Evolutionary conservation across 2,888 invertebrate species (phyloP).

Genomic region (Pterostichus niger): DNA sequence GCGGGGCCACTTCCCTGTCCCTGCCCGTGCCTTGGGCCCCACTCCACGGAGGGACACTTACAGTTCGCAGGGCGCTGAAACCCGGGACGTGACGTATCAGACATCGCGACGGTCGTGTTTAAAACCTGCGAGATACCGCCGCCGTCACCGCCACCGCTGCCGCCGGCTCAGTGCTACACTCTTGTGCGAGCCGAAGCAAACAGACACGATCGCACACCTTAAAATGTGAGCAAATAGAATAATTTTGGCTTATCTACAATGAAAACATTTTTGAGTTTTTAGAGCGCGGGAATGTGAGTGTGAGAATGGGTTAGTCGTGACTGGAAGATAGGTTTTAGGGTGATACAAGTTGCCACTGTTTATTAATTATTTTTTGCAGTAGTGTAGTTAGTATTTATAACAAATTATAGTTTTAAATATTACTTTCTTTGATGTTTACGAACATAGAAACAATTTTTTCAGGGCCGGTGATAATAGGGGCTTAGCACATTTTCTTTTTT

Average conservation of each 20-base stretch:
- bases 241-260: constrained; percentile 58
- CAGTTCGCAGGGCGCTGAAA: constrained; percentile 24
- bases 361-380: background rate
- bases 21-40: background rate
- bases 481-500: no score
- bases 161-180: background rate
- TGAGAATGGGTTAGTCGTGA: constrained; percentile 8
- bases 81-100: constrained; percentile 50
- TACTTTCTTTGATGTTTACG: background rate
- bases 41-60: background rate
- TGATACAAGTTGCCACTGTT: background rate
- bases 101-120: constrained; percentile 37
- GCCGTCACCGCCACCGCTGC: background rate
- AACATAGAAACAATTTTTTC: no score
- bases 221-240: constrained; percentile 58
- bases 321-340: constrained; percentile 2
- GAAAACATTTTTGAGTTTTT: constrained; percentile 44
- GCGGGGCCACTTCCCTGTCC: constrained; percentile 8
- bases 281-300: background rate
- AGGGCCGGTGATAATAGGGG: no score
- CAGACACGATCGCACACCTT: constrained; percentile 44
- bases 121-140: constrained; percentile 18
- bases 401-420: background rate
- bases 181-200: constrained; percentile 1
- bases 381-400: background rate